phyloP scores from a whole-genome alignment of 2,797 vertebrate species.

The Mormyrops boulengeri region DNA sequence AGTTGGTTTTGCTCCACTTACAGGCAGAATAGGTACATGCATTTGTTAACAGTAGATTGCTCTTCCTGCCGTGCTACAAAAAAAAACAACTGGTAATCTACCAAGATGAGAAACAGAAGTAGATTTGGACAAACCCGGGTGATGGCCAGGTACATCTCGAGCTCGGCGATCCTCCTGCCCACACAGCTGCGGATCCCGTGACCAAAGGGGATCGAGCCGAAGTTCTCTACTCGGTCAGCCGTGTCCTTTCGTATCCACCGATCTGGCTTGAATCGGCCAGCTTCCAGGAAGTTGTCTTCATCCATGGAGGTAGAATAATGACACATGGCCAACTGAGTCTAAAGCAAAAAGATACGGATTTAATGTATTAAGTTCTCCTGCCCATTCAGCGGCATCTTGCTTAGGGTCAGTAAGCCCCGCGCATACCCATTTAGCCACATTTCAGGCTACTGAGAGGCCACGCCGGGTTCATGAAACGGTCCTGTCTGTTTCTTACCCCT shows the following conservation, averaged over 20 bases:
- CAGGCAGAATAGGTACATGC: not conserved
- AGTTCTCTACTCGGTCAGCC: conserved; percentile 78
- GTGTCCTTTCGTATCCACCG: conserved; percentile 79
- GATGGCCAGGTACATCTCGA: conserved; percentile 81
- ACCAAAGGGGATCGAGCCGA: conserved; percentile 87
- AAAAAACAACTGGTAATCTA: not conserved
- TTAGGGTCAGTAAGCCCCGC: not conserved
- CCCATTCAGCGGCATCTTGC: not conserved
- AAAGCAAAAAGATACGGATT: not conserved
- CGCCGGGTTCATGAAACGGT: not conserved
- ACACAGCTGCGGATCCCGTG: conserved; percentile 86
- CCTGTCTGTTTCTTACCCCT: conserved; percentile 66
- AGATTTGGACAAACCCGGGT: conserved; percentile 61
- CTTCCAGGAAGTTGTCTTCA: conserved; percentile 66
- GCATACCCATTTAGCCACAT: not conserved
- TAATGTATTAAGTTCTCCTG: not conserved
- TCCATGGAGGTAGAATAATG: conserved; percentile 83
- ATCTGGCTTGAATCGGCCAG: conserved; percentile 69
- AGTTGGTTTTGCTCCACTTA: not conserved
- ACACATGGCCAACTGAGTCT: conserved; percentile 90
- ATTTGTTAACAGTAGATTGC: not conserved
- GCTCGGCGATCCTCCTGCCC: conserved; percentile 78
- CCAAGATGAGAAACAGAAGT: not conserved
- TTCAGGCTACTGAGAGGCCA: not conserved
- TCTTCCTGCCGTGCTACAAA: not conserved